Conservation (phyloP, 2,888 invertebrate genomes). For the Melieria omissa region DNA sequence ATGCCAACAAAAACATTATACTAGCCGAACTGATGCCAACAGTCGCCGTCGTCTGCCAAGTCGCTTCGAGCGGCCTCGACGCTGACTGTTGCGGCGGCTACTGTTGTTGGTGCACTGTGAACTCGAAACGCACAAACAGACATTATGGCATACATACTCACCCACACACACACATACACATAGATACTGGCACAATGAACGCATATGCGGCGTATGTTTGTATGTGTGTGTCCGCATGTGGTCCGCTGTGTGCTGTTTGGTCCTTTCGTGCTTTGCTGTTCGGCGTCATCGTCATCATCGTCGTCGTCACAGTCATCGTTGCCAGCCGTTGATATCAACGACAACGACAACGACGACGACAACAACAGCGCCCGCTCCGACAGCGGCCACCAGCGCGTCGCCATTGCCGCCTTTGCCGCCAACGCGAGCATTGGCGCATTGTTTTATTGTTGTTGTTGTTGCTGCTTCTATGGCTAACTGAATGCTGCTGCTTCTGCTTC, state of each 20-base stretch:
- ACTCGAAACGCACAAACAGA: background rate
- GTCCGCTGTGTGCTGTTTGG: background rate
- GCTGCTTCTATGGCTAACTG: too few relatives aligned
- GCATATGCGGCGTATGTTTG: constrained; percentile 14
- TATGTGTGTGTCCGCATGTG: background rate
- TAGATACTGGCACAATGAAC: background rate
- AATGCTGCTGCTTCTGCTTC: too few relatives aligned
- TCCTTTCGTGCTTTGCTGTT: too few relatives aligned
- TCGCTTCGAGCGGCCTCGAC: too few relatives aligned
- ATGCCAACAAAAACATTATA: too few relatives aligned
- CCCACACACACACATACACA: background rate
- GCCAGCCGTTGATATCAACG: background rate
- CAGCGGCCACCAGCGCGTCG: constrained; percentile 11
- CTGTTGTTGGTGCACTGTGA: too few relatives aligned
- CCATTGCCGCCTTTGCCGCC: too few relatives aligned
- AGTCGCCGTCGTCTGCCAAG: too few relatives aligned
- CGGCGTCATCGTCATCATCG: constrained; percentile 6
- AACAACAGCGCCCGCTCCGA: background rate
- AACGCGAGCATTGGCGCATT: too few relatives aligned
- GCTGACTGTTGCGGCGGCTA: too few relatives aligned
- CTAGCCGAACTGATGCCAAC: too few relatives aligned
- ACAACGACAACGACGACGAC: background rate
- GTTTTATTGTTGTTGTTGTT: too few relatives aligned
- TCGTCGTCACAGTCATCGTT: constrained; percentile 3
- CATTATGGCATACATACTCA: background rate